These are phyloP conservation scores for Noctuana brunneofusca DNA, from an alignment of 2,888 invertebrate species.

Conservation along the genomic window DNA sequence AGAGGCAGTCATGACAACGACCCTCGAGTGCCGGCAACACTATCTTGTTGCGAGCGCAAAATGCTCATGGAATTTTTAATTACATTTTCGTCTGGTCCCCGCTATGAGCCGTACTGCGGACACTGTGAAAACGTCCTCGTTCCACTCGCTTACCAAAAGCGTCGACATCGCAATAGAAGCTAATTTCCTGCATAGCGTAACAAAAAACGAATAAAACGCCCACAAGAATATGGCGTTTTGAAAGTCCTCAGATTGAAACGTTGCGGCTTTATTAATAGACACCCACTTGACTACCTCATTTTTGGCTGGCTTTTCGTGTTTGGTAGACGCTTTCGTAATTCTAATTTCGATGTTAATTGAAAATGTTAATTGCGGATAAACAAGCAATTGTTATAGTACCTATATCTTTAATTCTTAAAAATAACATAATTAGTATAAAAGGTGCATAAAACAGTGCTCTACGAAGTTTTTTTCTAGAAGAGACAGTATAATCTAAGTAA, in stretches of 20 bases:
- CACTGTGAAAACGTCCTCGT: slow-evolving; percentile 72
- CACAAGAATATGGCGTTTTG: slow-evolving; percentile 70
- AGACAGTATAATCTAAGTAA: slow-evolving; percentile 37
- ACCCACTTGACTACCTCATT: slow-evolving; percentile 8
- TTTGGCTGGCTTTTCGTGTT: neutral
- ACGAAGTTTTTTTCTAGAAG: slow-evolving; percentile 43
- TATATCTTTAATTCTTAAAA: neutral
- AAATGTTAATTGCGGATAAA: neutral
- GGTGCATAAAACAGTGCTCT: slow-evolving; percentile 43
- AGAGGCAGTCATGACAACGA: slow-evolving; percentile 77
- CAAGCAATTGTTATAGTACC: too few species aligned
- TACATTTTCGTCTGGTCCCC: slow-evolving; percentile 81
- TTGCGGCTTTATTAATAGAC: slow-evolving; percentile 17
- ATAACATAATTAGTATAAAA: neutral
- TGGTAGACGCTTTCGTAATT: neutral
- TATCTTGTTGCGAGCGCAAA: slow-evolving; percentile 81
- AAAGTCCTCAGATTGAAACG: slow-evolving; percentile 40
- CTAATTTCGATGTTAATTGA: neutral
- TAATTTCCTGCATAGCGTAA: slow-evolving; percentile 81
- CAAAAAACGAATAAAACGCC: slow-evolving; percentile 65
- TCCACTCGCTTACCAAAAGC: slow-evolving; percentile 79
- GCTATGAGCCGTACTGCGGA: slow-evolving; percentile 72
- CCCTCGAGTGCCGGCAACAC: slow-evolving; percentile 72
- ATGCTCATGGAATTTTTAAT: slow-evolving; percentile 83
- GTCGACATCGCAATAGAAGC: slow-evolving; percentile 82